Evolutionary conservation across 2,888 invertebrate genomes (phyloP), one percentile per base, ranked within the genome.

Genomic region (Hanleya hanleyi): DNA sequence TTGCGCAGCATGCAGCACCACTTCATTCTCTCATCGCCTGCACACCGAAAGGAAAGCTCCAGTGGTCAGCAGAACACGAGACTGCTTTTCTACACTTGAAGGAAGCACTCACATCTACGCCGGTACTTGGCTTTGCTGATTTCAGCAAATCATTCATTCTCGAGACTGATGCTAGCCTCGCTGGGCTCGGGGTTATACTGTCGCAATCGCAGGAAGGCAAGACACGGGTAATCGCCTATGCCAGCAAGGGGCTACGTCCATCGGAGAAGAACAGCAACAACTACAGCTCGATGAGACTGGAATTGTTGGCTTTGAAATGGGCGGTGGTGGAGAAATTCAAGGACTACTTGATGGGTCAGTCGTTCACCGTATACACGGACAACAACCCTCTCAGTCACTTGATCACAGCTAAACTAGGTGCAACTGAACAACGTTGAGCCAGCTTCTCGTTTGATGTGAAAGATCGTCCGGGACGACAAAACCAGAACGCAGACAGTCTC

Each of bases 251-350:
- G 1, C 64, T 78, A 32, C 41, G 73, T 22, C 66, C 62, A 7
- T 33, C 70, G 15, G 78, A 78, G 47, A 22, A 50, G 38, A 74
- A 73, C 29, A 66, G 61, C 36, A 22, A 32, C 33, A 70, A 73
- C n/a, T 78, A 78, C 65, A 76, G 74, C 33, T 74, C 65, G 37
- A 74, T 70, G 65, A 78, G 76, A 61, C 26, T 79, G 26, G 78
- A 78, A 61, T 62, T 75, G 26, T 66, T 79, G 7, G 79, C 66
- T 3, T 57, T 77, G 5, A 80, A 80, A 62, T 78, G 78, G 79
- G 75, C 79, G 3, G 67, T 76, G 26, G 65, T 67, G n/a, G 72
- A 76, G 12, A 76, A 78, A 47, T 77, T 76, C 32, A 35, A 64
- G n/a, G 72, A 72, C 38, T 78, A 76, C 36, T 72, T 76, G 5